These are phyloP conservation scores for Drosophila trichaetosa DNA, from an alignment of 2,888 invertebrate species.

Conservation along the genomic window DNA sequence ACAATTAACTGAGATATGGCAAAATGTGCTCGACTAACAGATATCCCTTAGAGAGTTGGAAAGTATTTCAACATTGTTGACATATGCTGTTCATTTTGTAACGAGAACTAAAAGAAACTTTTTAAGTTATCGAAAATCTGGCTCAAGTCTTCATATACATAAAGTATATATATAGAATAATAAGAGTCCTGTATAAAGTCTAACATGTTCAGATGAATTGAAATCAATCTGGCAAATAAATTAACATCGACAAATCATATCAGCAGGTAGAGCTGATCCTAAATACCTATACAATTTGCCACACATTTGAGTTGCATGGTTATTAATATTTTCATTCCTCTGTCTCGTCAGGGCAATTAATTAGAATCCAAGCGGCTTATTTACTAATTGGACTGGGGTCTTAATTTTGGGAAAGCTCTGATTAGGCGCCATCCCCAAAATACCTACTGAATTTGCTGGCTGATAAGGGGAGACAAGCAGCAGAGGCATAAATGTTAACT, in stretches of 20 bases:
- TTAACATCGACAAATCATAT: neutral
- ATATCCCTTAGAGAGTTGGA: neutral
- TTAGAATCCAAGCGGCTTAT: slow-evolving; percentile 63
- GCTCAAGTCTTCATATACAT: no score
- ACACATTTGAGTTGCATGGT: neutral
- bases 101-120: no score
- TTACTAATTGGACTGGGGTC: slow-evolving; percentile 60
- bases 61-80: neutral
- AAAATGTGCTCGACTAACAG: neutral
- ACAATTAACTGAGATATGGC: neutral
- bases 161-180: no score
- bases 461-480: slow-evolving; percentile 58
- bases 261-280: neutral
- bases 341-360: slow-evolving; percentile 53
- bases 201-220: neutral
- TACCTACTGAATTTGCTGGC: slow-evolving; percentile 14
- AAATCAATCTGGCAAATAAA: neutral
- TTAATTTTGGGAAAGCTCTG: slow-evolving; percentile 36
- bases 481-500: slow-evolving; percentile 47
- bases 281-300: neutral
- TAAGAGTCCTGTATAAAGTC: no score
- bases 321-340: neutral
- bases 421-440: slow-evolving; percentile 43
- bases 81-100: no score
- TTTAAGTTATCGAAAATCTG: no score